Evolutionary conservation across 1,140 invertebrate species (phyloP).

Genomic region (Brachionus sp.): DNA sequence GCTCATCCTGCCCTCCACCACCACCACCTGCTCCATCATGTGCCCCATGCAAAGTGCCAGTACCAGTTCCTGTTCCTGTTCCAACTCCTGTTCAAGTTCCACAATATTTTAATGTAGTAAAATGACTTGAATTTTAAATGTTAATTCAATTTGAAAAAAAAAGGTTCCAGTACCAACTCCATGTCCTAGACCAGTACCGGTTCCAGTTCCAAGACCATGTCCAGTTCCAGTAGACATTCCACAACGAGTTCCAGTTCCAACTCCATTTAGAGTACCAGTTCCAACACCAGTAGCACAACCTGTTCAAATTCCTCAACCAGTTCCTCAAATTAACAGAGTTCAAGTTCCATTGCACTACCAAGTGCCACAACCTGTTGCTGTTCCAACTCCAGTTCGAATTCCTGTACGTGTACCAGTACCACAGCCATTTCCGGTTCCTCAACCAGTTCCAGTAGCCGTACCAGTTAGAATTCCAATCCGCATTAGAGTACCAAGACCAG

Average conservation of each 20-base stretch:
- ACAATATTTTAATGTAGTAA: neutral
- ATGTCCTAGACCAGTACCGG: neutral
- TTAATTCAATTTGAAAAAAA: neutral
- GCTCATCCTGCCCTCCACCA: neutral
- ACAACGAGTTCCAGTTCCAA: neutral
- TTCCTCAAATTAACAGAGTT: neutral
- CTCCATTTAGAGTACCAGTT: conserved; percentile 18
- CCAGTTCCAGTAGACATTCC: neutral
- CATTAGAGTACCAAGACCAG: conserved; percentile 1
- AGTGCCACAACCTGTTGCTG: neutral
- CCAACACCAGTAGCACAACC: neutral
- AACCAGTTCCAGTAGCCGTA: neutral
- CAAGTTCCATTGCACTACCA: neutral
- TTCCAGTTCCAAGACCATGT: neutral
- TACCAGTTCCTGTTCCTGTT: neutral
- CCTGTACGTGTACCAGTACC: conserved; percentile 14
- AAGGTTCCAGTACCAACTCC: neutral
- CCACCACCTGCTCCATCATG: neutral
- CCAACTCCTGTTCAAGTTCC: conserved; percentile 4
- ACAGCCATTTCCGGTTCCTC: neutral
- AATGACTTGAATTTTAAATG: neutral
- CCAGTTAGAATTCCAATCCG: neutral
- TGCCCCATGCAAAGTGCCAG: neutral
- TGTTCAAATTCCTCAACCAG: neutral
- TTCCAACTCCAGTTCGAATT: neutral